Base-by-base conservation (phyloP, 2,888 invertebrate genomes). In the Endomychus coccineus region DNA sequence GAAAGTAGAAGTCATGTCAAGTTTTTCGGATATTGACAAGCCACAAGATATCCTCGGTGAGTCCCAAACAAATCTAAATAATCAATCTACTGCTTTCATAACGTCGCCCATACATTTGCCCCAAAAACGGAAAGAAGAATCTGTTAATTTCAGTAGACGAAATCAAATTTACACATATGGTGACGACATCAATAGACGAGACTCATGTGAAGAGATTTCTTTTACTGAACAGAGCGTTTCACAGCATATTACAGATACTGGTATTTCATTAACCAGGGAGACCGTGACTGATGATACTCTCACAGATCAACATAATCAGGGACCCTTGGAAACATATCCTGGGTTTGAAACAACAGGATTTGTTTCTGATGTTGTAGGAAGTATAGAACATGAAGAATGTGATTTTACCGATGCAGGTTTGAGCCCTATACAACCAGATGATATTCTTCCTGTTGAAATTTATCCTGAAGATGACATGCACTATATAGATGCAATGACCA, bases 331-430 rank as follows among this genome's bases (percentile, higher is more conserved):
- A 27, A 52, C 56, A 14, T 47, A 62, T 13, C 59, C 61, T 13
- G 66, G 66, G 7, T 51, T 62, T 13, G 63, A 62, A 50, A 66
- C 66, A 1, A 65, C 66, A 3, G 67, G 65, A 12, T 65, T 67
- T 37, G 59, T 62, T 21, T 71, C 71, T 2, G 71, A 71, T 43
- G 67, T 64, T 11, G 64, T 65, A 2, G 58, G 62, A n/a, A 53
- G 48, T 15, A 43, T 39, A 9, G 64, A 66, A 49, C 46, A 55
- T 15, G 72, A 73, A 57, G 72, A 73, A 55, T 62, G 63, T 28
- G 73, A 74, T 54, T 54, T 71, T 17, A 73, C 73, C 2, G 73
- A 74, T 52, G 71, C 72, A 16, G 73, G 71, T 3, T 51, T 74
- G 31, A 73, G 72, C 52, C 73, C 73, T 2, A 73, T 74, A 27